Evolutionary conservation across 2,888 invertebrate genomes (phyloP), one percentile per base, ranked within the genome.

Genomic region (Drosophila buzzatii): DNA sequence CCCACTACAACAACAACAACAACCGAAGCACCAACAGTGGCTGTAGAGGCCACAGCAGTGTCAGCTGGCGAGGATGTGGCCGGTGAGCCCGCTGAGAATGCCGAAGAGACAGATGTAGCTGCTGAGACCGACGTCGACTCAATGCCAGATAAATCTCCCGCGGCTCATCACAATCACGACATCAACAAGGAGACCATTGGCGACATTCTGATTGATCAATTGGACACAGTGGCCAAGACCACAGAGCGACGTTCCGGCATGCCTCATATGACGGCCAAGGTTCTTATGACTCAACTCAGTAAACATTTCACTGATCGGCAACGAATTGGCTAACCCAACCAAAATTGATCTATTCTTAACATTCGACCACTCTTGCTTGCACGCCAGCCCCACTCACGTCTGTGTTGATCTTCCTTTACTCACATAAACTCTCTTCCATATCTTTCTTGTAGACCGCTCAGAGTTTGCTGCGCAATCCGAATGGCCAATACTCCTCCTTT

Each of bases 401-500:
- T 3, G 42, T 10, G 33, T 12, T 18, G 16, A 51, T 52, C 9
- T 14, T 2, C 2, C 18, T 1, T 31, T 33, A 41, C 5, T 35
- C 41, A 20, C 16, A 44, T 3, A 2, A 27, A 6, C 1, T 20
- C 20, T 8, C 6, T 14, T 12, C 4, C 10, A 23, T 45, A n/a
- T 27, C 10, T 49, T 16, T 69, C 23, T 87, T 87, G 33, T 92
- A 96, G 95, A 93, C 95, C 14, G 91, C 92, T 7, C 92, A 92
- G 62, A 91, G 87, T 52, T 72, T 93, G 44, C 73, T 93, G 42
- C 91, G 94, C 1, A 95, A 94, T 83, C 92, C 94, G 9, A 95
- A 95, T 58, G 95, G 95, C 3, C 96, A 96, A 85, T 96, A 96
- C 89, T 95, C 96, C 0, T 96, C 97, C 0, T 93, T 96, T 60